Conservation (phyloP, 2,797 vertebrate species). For the Harpagifer antarcticus region DNA sequence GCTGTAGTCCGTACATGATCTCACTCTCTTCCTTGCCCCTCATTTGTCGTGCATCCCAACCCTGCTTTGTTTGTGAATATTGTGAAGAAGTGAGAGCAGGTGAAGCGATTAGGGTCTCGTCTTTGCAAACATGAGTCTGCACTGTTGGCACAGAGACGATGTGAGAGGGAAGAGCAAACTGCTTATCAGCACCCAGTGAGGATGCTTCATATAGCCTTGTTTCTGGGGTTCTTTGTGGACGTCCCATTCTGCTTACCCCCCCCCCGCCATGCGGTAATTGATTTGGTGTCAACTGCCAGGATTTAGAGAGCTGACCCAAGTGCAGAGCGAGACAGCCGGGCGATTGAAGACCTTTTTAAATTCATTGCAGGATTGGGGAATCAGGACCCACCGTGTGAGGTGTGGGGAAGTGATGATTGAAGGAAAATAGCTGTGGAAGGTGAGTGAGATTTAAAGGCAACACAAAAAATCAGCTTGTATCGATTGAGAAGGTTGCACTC, state of each 20-base stretch:
- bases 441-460: constrained; percentile 52
- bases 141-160: constrained; percentile 44
- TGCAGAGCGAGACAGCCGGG: constrained; percentile 65
- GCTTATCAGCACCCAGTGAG: constrained; percentile 54
- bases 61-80: constrained; percentile 33
- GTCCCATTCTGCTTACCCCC: constrained; percentile 78
- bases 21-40: constrained; percentile 3
- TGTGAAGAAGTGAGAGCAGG: constrained; percentile 27
- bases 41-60: constrained; percentile 22
- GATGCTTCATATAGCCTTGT: constrained; percentile 66
- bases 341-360: constrained; percentile 70
- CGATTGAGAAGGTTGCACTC: constrained; percentile 23
- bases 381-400: constrained; percentile 43
- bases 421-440: constrained; percentile 40
- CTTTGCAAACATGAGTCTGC: constrained; percentile 45
- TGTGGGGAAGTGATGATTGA: constrained; percentile 62
- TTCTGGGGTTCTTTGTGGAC: constrained; percentile 68
- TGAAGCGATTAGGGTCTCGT: constrained; percentile 52
- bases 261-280: constrained; percentile 75
- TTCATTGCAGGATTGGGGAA: constrained; percentile 68
- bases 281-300: constrained; percentile 79
- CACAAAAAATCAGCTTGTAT: constrained; percentile 39
- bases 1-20: constrained; percentile 5
- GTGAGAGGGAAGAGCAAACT: constrained; percentile 53
- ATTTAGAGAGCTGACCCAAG: constrained; percentile 80